Base-by-base conservation (phyloP, 2,797 vertebrate species). In the Rhinatrema bivittatum region DNA sequence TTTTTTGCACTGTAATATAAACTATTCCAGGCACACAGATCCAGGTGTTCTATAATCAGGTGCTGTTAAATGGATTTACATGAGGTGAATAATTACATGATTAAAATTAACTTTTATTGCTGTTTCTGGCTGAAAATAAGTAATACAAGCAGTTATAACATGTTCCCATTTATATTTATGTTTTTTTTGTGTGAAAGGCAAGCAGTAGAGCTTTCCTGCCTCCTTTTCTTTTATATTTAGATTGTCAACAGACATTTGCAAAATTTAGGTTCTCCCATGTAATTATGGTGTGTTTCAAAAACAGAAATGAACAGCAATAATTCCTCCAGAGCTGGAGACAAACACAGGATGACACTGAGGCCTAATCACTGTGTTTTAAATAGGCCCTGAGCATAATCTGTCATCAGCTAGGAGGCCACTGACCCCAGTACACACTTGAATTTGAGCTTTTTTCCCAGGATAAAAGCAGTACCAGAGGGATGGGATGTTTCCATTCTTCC, bases 231-330 rank as follows among this genome's bases (percentile, higher is more conserved):
- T 35, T 34, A 4, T 19, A 36, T 40, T 45, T 16, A 20, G 23
- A 22, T 26, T 51, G 48, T 28, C 3, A 18, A 53, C 50, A 60
- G 51, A 45, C 62, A 30, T n/a, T 0, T 10, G 16, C 36, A 56
- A 48, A 55, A 57, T 57, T 42, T 48, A 65, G 16, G 38, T 15
- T 20, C 55, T 27, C 53, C 34, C 23, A 17, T 42, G 16, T 51
- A 57, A 65, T 62, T 51, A 62, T 38, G 46, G 46, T 33, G 57
- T 49, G 34, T 46, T 57, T 53, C 49, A 65, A 62, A 25, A 60
- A 56, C 42, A 5, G 0, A 46, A 38, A 55, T 53, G 48, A 0
- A 4, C 46, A 67, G 55, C 41, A 53, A 25, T 34, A 56, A 55
- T 56, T 67, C 47, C 46, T 60, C 39, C 17, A 49, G 29, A 25